Base-by-base conservation (phyloP, 1,140 invertebrate species). In the Ceratosolen solmsi region DNA sequence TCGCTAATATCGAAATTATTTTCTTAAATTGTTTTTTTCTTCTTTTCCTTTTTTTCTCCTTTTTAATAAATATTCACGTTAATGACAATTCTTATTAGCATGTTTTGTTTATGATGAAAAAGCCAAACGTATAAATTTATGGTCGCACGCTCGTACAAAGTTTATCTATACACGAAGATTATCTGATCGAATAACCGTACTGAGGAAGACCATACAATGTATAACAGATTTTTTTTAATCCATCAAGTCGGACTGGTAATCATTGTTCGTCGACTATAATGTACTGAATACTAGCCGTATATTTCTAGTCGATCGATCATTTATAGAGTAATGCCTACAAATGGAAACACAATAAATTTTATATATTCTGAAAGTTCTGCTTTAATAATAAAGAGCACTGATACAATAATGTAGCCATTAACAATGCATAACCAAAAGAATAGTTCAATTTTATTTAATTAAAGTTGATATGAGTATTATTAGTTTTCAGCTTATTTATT, bases 151-250 rank as follows among this genome's bases (percentile, higher is more conserved):
- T n/a, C n/a, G 41, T 11, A 74, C 27, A 74, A 74, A 33, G 5
- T 38, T 54, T 78, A 68, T 51, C 41, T 51, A 51, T 27, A 30
- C 11, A 41, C 65, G 25, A 78, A 68, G 27, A 51, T 78, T 78
- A 78, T 51, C 22, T 25, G 46, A 78, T 78, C 13, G 46, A 30
- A 30, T 15, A 51, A 25, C 36, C 46, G 65, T 41, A 36, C 9
- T 17, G 65, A 25, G 15, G 17, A 22, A 49, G 20, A 72, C 49
- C 33, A 13, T 51, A 51, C 9, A 78, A 38, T 68, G 76, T 17
- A 38, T 36, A 70, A 68, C 60, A 68, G 41, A 78, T 68, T 78
- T 51, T 36, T n/a, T 76, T 72, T 56, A 71, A 70, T 79, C 7
- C 36, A 38, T 56, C 0, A 30, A 71, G 25, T 9, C 17, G 25